Base-by-base conservation (phyloP, 2,888 invertebrate species). In the Idaea aversata region DNA sequence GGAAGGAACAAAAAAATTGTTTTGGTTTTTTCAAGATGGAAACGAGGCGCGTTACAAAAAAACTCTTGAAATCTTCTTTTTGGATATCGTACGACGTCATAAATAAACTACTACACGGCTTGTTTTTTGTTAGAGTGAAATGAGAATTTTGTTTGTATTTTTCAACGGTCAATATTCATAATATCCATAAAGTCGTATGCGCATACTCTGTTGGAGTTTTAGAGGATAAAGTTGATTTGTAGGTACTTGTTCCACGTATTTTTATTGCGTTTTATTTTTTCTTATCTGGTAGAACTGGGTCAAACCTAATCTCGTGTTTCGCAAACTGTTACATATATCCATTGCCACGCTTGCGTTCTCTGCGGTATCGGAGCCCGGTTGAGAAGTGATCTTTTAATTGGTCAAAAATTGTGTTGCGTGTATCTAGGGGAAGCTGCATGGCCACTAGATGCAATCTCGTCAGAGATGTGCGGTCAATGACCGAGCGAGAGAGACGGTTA, bases 371-470 rank as follows among this genome's bases (percentile, higher is more conserved):
- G 69, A 71, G 66, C 71, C 71, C 68, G 69, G 70, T 80, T 84
- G 79, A 83, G 82, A 83, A 81, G 77, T 83, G 78, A 83, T 85
- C 79, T 86, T 88, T 87, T 91, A 91, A 90, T 92, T 92, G 89
- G 84, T 84, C 87, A 86, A 85, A 88, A 85, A 87, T 86, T 83
- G 86, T 86, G 84, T 79, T 85, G 85, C 84, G 82, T 89, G 86
- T 87, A 89, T 90, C 85, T 84, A 81, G 79, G 86, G 88, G 91
- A 91, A 87, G 93, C 92, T 92, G 91, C 86, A 84, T 81, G 85
- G 86, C 85, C 85, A 86, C 88, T 92, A 91, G 90, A 91, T 93
- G 92, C 93, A 91, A 92, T 93, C 92, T 91, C 85, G 87, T 87
- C 86, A 78, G 86, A 90, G 91, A 91, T 91, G 91, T 76, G 79